Conservation (phyloP, 2,797 vertebrate species). For the Erpetoichthys calabaricus region DNA sequence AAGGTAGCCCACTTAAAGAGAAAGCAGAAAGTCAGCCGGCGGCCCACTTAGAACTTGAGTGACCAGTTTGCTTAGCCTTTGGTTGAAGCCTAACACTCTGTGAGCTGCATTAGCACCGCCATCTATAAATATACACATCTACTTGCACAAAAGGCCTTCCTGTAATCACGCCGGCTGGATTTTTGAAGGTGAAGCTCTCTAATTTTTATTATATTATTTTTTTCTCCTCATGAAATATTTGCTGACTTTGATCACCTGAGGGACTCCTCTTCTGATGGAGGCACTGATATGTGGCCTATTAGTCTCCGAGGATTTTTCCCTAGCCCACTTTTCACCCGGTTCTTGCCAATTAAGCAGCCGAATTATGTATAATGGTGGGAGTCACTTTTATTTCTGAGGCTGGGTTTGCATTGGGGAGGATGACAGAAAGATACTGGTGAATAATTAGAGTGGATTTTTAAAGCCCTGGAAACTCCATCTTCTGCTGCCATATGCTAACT, state of each 20-base stretch:
- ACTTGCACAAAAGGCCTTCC: constrained; percentile 26
- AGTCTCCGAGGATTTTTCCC: constrained; percentile 72
- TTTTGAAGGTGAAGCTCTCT: constrained; percentile 57
- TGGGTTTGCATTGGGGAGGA: constrained; percentile 60
- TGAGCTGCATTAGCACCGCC: constrained; percentile 65
- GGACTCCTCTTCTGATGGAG: constrained; percentile 82
- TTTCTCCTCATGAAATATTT: constrained; percentile 74
- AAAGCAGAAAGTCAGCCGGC: constrained; percentile 31
- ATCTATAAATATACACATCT: constrained; percentile 52
- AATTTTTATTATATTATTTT: constrained; percentile 18
- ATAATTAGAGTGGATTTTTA: constrained; percentile 87
- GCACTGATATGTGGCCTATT: constrained; percentile 81
- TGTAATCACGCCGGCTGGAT: constrained; percentile 47
- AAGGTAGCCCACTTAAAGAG: too few relatives aligned
- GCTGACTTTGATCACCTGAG: constrained; percentile 76
- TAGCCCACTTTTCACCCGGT: constrained; percentile 72
- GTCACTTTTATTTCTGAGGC: constrained; percentile 69
- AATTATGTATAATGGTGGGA: constrained; percentile 92
- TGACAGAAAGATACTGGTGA: constrained; percentile 76
- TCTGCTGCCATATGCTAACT: constrained; percentile 58
- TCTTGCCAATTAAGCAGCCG: constrained; percentile 87
- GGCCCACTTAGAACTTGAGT: constrained; percentile 63
- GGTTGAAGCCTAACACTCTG: constrained; percentile 56
- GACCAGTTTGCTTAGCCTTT: constrained; percentile 64
- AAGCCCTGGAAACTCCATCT: constrained; percentile 73